Base-by-base conservation (phyloP, 2,888 invertebrate genomes). In the Laothoe populi region DNA sequence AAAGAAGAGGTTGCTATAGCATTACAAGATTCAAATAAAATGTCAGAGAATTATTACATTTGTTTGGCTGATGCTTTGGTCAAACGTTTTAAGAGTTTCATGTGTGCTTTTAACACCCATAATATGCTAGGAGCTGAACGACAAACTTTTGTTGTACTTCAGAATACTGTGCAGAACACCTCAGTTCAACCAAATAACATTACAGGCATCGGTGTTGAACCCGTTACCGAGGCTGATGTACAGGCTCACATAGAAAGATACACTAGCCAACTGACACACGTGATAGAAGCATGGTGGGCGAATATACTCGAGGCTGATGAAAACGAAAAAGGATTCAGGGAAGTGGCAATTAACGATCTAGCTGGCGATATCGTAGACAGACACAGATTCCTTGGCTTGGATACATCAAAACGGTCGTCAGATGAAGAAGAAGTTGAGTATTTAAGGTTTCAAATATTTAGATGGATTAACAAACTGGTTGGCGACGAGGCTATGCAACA, bases 211-310 rank as follows among this genome's bases (percentile, higher is more conserved):
- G 68, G 69, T 44, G 72, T 69, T 2, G 60, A 58, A 35, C 62
- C 24, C 8, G 68, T 72, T 38, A 63, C 65, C 16, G 69, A 77
- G 16, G 62, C 38, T 24, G 79, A 81, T 59, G 65, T 73, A 5
- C 69, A 76, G 26, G 60, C 59, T 0, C 77, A 78, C 68, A 48
- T 73, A 40, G 72, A 78, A 48, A 5, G 19, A 13, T 84, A 81
- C 57, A 75, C 70, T 4, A 71, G 70, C 16, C 68, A 81, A 64
- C 63, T 90, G 11, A 71, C 70, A 23, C 63, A 79, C 42, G 70
- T 82, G 62, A 87, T 90, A 49, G 78, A 83, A 4, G 77, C 81
- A 63, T 90, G 90, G 90, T 64, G 88, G 21, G 66, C 68, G 0
- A 71, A 62, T 24, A 70, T 87, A 45, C 66, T 76, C 7, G 23